These are phyloP conservation scores for Pinctada fucata DNA, from an alignment of 2,888 invertebrate species.

Conservation along the genomic window DNA sequence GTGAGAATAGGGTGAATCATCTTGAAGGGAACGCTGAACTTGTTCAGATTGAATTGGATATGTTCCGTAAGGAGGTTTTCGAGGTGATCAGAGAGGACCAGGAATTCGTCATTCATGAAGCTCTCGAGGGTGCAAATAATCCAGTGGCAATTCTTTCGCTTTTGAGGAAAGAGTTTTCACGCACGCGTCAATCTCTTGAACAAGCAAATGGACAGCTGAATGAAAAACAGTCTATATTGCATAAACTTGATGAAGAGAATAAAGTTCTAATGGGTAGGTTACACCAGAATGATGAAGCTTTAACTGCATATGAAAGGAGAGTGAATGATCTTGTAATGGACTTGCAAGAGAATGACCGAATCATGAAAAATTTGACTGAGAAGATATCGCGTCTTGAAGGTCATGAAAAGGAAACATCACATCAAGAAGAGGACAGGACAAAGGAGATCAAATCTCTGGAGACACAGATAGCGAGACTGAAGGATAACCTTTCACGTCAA, in stretches of 20 bases:
- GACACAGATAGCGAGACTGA: slow-evolving; percentile 30
- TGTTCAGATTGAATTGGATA: slow-evolving; percentile 17
- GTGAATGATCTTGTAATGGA: slow-evolving; percentile 9
- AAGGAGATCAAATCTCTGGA: slow-evolving; percentile 13
- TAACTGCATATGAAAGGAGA: slow-evolving; percentile 8
- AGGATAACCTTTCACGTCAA: slow-evolving; percentile 39
- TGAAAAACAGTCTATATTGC: slow-evolving; percentile 12
- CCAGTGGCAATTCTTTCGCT: slow-evolving; percentile 25
- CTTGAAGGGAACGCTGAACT: slow-evolving; percentile 3
- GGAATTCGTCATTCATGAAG: slow-evolving; percentile 22
- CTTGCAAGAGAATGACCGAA: slow-evolving; percentile 22
- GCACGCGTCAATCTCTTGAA: slow-evolving; percentile 7
- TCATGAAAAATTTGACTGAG: slow-evolving; percentile 13
- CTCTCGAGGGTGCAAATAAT: slow-evolving; percentile 14
- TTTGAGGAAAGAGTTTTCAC: slow-evolving; percentile 27
- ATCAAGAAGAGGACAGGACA: slow-evolving; percentile 13
- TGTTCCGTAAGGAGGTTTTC: slow-evolving; percentile 20
- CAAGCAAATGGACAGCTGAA: background rate
- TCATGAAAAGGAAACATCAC: slow-evolving; percentile 5
- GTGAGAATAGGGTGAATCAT: slow-evolving; percentile 17
- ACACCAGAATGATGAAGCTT: slow-evolving; percentile 8
- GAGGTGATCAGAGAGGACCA: slow-evolving; percentile 24
- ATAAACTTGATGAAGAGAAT: slow-evolving; percentile 3
- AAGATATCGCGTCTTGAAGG: slow-evolving; percentile 4
- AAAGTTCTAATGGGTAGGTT: background rate